Conservation (phyloP, 2,888 invertebrate genomes). For the Eustalomyia histrio region DNA sequence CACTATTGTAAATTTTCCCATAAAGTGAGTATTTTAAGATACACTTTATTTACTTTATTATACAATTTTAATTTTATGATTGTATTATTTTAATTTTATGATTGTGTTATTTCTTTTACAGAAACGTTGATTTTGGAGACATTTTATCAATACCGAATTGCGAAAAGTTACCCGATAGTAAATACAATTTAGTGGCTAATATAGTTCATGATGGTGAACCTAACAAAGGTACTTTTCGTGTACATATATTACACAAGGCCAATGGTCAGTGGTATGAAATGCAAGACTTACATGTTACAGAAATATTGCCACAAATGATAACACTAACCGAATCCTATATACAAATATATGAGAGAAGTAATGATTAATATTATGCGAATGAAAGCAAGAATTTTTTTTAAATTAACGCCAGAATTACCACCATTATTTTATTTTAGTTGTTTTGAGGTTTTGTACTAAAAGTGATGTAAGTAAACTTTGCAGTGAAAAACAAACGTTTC, state of each 20-base stretch:
- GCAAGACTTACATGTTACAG: conserved; percentile 98
- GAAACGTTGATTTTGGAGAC: conserved; percentile 98
- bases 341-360: conserved; percentile 86
- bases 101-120: conserved; percentile 78
- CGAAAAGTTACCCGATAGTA: conserved; percentile 88
- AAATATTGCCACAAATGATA: conserved; percentile 99
- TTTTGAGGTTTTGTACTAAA: conserved; percentile 1
- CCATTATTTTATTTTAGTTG: neutral
- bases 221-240: conserved; percentile 94
- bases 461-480: neutral
- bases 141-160: conserved; percentile 92
- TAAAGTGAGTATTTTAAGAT: conserved; percentile 87
- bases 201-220: conserved; percentile 99
- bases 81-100: neutral
- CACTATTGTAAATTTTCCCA: conserved; percentile 99
- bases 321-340: conserved; percentile 99
- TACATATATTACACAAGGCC: conserved; percentile 94
- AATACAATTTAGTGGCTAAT: conserved; percentile 98
- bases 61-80: neutral
- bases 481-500: too few relatives aligned
- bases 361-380: conserved; percentile 63
- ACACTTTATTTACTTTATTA: too few relatives aligned
- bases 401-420: neutral
- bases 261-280: conserved; percentile 93
- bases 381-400: neutral